Percentiles rank a stretch among this genome's conserved stretches.
Evolutionary conservation across 2,113 vertebrate genomes (phyloP).

Genomic region (Guaruba guarouba): DNA sequence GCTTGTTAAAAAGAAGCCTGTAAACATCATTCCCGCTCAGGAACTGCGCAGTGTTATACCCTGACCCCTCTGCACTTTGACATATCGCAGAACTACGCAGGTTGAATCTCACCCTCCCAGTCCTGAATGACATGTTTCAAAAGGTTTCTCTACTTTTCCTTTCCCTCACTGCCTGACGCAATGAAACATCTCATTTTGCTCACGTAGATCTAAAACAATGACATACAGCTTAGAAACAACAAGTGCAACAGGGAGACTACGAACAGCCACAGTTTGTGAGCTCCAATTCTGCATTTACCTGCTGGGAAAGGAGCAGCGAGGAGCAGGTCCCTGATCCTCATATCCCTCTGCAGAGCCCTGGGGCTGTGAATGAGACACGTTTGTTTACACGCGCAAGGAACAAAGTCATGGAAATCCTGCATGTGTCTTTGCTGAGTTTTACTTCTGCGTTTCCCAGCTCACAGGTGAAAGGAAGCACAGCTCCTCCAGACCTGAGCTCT

Average conservation of each 20-base stretch:
- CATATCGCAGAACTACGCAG: neutral
- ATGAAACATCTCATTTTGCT: neutral
- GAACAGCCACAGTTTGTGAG: neutral
- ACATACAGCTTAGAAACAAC: neutral
- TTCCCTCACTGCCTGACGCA: neutral
- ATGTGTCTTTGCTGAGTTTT: neutral
- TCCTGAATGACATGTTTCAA: neutral
- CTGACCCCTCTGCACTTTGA: neutral
- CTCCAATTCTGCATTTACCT: neutral
- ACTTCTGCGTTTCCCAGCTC: slow-evolving; percentile 15
- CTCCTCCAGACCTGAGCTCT: slow-evolving; percentile 35
- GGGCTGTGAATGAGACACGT: neutral
- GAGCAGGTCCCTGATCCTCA: neutral
- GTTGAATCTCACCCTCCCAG: neutral
- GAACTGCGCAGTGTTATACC: slow-evolving; percentile 10
- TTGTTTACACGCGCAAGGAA: slow-evolving; percentile 1
- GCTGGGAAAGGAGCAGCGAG: neutral
- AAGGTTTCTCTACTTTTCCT: slow-evolving; percentile 9
- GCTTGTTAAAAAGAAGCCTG: slow-evolving; percentile 54
- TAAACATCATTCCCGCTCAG: slow-evolving; percentile 53
- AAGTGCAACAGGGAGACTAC: neutral
- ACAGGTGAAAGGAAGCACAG: slow-evolving; percentile 51
- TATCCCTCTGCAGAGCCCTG: fast-evolving
- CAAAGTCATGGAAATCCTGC: slow-evolving; percentile 34
- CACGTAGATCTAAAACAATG: neutral